Evolutionary conservation across 2,797 vertebrate genomes (phyloP), one percentile per base, ranked within the genome.

Genomic region (Chelmon rostratus): DNA sequence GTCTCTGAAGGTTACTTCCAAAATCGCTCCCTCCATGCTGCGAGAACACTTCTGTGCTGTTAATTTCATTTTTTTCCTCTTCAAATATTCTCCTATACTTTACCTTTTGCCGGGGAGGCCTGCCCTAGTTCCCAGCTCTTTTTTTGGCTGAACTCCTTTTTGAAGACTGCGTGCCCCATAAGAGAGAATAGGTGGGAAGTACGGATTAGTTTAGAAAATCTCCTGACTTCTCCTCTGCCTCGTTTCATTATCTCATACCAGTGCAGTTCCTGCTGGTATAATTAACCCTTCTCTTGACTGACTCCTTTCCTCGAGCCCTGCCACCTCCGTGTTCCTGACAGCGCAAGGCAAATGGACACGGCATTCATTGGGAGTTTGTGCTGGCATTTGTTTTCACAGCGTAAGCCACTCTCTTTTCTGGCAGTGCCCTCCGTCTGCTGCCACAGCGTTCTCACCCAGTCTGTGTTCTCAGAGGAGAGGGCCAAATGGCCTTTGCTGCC

Each of bases 361-460:
- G 68, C 49, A 23, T 79, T 73, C 56, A 73, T 54, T 52, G 13
- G 40, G 28, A 61, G 67, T 65, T 81, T 79, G 81, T 70, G 62
- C 72, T 88, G 70, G 78, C 76, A 83, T 79, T 82, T 84, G 68
- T 75, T 87, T 87, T 78, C 61, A 81, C 72, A 80, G 73, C 6
- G 15, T 78, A 84, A 90, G 78, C 70, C 50, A 1, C 8, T 70
- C 28, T 83, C 46, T 77, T 77, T 80, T 56, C 84, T 88, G 87
- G 72, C 88, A 75, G 74, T 52, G 40, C 52, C 66, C 74, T 78
- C 63, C 9, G 42, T 83, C 83, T 81, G 81, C 57, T 73, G 70
- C 78, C 68, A 47, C 76, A 44, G 70, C 72, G 62, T 85, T 86
- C 84, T 78, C 75, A 64, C 38, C 69, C 78, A 49, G 76, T 72